Evolutionary conservation across 1,140 invertebrate species (phyloP).

Genomic region (Aphelenchoides fujianensis): DNA sequence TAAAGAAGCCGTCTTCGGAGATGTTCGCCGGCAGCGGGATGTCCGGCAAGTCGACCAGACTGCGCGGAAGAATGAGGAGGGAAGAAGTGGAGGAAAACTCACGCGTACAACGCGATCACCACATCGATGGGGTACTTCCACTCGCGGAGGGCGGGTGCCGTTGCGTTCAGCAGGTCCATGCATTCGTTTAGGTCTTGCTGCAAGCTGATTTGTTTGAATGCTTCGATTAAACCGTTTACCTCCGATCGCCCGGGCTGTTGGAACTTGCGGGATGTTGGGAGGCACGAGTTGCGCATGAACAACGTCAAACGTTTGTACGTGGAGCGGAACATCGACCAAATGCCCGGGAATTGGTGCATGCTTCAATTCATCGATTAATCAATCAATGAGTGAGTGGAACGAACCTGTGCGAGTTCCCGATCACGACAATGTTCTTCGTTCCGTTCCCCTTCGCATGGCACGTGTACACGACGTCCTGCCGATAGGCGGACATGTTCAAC

Average conservation of each 20-base stretch:
- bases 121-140: slow-evolving; percentile 4
- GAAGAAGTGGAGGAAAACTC: too few relatives aligned
- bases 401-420: background rate
- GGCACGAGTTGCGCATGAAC: slow-evolving; percentile 7
- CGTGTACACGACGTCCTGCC: background rate
- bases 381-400: too few relatives aligned
- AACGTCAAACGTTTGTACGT: background rate
- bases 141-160: background rate
- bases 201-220: background rate
- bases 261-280: background rate
- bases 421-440: slow-evolving; percentile 6
- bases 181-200: slow-evolving; percentile 5
- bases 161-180: background rate
- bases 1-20: background rate
- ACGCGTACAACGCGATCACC: slow-evolving; percentile 8
- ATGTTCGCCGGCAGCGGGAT: background rate
- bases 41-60: background rate
- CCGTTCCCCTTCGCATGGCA: slow-evolving; percentile 6
- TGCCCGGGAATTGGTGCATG: too few relatives aligned
- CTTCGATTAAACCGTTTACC: background rate
- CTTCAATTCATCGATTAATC: too few relatives aligned
- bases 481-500: background rate
- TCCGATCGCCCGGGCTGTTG: background rate
- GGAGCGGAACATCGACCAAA: too few relatives aligned
- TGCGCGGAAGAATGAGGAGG: too few relatives aligned